phyloP scores from a whole-genome alignment of 2,797 vertebrate genomes.

The Hydrophis major region DNA sequence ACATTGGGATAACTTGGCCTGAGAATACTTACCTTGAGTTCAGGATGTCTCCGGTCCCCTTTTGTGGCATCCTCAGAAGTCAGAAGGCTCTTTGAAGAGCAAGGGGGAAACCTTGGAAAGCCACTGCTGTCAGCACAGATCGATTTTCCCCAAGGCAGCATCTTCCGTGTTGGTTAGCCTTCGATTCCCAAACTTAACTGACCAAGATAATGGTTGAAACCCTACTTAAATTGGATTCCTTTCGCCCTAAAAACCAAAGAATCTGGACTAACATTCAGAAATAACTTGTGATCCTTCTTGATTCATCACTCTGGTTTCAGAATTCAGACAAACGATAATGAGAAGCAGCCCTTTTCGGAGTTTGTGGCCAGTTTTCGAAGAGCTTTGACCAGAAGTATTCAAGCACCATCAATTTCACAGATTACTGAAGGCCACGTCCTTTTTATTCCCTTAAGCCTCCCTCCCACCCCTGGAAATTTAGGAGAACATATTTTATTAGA shows the following conservation, averaged over 20 bases:
- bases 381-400: background rate
- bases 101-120: background rate
- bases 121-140: background rate
- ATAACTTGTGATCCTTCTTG: background rate
- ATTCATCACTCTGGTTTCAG: background rate
- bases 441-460: background rate
- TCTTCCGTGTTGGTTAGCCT: background rate
- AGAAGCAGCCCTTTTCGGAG: background rate
- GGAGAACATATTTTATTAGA: background rate
- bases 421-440: background rate
- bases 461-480: background rate
- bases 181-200: background rate
- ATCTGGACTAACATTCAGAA: background rate
- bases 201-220: background rate
- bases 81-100: background rate
- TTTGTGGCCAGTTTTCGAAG: background rate
- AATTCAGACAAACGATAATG: background rate
- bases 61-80: background rate
- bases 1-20: background rate
- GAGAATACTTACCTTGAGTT: background rate
- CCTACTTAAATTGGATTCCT: background rate
- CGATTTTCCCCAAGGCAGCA: background rate
- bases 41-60: background rate
- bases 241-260: background rate
- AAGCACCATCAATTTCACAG: background rate